Evolutionary conservation across 2,113 vertebrate species (phyloP).

Genomic region (Pogona vitticeps): DNA sequence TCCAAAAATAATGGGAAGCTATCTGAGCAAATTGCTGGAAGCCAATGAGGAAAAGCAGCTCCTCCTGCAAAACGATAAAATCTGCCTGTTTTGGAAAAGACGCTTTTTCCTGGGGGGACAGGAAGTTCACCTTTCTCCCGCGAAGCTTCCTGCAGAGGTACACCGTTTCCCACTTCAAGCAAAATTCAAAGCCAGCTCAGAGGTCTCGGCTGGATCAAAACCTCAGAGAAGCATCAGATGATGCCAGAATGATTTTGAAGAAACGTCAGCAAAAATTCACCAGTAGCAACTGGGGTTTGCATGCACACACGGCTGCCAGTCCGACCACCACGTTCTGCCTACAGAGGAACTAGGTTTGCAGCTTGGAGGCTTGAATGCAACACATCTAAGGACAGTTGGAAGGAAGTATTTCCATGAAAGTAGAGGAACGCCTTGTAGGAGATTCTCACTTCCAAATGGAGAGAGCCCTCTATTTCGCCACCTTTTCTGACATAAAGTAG

Average conservation of each 20-base stretch:
- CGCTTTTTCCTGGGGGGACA: too few species aligned
- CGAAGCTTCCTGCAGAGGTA: not conserved
- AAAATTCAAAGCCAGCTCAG: not conserved
- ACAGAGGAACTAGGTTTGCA: not conserved
- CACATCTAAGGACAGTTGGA: not conserved
- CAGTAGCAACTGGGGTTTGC: too few species aligned
- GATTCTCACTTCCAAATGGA: not conserved
- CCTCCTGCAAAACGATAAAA: conserved; percentile 22
- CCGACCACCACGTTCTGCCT: not conserved
- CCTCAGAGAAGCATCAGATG: not conserved
- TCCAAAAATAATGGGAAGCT: conserved; percentile 6
- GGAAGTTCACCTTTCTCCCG: not conserved
- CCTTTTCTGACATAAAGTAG: not conserved
- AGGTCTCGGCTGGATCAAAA: not conserved
- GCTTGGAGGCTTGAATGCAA: too few species aligned
- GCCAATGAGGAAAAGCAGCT: conserved; percentile 19
- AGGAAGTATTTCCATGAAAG: not conserved
- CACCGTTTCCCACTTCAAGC: not conserved
- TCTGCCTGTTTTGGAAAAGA: not conserved
- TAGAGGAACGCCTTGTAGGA: not conserved
- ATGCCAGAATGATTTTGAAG: not conserved
- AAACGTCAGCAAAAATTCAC: not conserved
- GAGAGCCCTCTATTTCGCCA: not conserved
- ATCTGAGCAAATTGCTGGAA: conserved; percentile 37
- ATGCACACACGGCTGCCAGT: not conserved